Evolutionary conservation across 2,113 vertebrate genomes (phyloP).

Genomic region (Hystrix brachyura): DNA sequence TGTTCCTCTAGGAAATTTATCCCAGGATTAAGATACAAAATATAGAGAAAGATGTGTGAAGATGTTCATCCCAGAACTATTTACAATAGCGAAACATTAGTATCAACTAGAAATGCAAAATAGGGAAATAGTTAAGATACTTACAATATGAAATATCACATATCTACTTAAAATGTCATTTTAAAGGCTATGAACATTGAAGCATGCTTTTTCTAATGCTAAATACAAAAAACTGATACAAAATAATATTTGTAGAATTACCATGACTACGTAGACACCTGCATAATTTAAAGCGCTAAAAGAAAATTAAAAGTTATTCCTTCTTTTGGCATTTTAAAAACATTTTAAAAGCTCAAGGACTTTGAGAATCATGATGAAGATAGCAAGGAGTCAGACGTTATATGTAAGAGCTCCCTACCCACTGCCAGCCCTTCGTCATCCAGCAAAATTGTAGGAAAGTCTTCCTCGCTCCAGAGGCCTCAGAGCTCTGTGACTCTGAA

Average conservation of each 20-base stretch:
- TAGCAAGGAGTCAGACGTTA: neutral
- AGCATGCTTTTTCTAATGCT: neutral
- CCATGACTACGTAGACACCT: neutral
- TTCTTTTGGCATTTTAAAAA: neutral
- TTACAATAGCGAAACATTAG: neutral
- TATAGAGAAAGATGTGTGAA: neutral
- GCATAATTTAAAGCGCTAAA: neutral
- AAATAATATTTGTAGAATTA: slow-evolving; percentile 25
- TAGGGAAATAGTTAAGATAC: neutral
- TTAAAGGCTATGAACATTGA: neutral
- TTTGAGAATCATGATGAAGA: neutral
- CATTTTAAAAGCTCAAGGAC: neutral
- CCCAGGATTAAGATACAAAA: neutral
- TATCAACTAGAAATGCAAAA: neutral
- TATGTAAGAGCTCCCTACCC: neutral
- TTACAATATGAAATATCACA: neutral
- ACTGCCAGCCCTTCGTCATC: accelerated
- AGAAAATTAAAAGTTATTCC: slow-evolving; percentile 5
- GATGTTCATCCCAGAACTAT: neutral
- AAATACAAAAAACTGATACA: neutral
- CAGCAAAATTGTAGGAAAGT: neutral
- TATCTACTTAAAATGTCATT: neutral
- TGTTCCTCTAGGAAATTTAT: neutral
- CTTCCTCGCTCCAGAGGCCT: neutral
- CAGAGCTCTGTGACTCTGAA: neutral